Evolutionary conservation across 2,888 invertebrate genomes (phyloP).

Genomic region (Dicranocentrus wangi): DNA sequence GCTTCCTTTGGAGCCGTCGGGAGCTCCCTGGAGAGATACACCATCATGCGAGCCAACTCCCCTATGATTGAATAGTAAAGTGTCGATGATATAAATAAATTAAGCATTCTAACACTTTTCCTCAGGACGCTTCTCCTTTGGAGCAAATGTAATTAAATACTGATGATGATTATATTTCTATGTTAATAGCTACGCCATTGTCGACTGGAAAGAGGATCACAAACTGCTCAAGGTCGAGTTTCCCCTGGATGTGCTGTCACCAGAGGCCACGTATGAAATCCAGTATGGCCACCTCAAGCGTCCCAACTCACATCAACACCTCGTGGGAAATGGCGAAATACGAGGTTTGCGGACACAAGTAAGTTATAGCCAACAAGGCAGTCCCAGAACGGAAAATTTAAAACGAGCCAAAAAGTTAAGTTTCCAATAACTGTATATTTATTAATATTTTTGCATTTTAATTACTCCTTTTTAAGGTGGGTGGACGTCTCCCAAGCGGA

Average conservation of each 20-base stretch:
- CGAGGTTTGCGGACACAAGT: constrained; percentile 78
- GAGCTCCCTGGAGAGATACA: constrained; percentile 73
- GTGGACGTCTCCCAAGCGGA: constrained; percentile 76
- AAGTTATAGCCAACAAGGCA: constrained; percentile 20
- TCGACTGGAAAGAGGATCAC: constrained; percentile 76
- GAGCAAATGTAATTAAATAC: no score
- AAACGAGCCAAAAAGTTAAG: no score
- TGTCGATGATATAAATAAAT: no score
- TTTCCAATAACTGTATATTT: not conserved
- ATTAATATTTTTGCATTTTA: not conserved
- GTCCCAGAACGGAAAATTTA: no score
- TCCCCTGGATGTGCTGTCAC: constrained; percentile 74
- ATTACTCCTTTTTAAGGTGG: constrained; percentile 74
- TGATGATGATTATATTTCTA: no score
- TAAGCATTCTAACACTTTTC: no score
- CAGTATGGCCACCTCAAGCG: constrained; percentile 76
- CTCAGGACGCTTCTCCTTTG: no score
- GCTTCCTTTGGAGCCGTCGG: constrained; percentile 59
- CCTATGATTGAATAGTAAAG: constrained; percentile 74
- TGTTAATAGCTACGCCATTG: constrained; percentile 74
- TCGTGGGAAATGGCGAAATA: constrained; percentile 77
- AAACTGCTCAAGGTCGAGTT: constrained; percentile 77
- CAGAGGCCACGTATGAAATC: constrained; percentile 76
- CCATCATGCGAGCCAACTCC: constrained; percentile 75
- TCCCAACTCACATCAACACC: constrained; percentile 77